Base-by-base conservation (phyloP, 2,888 invertebrate species). In the Brenthis hecate region DNA sequence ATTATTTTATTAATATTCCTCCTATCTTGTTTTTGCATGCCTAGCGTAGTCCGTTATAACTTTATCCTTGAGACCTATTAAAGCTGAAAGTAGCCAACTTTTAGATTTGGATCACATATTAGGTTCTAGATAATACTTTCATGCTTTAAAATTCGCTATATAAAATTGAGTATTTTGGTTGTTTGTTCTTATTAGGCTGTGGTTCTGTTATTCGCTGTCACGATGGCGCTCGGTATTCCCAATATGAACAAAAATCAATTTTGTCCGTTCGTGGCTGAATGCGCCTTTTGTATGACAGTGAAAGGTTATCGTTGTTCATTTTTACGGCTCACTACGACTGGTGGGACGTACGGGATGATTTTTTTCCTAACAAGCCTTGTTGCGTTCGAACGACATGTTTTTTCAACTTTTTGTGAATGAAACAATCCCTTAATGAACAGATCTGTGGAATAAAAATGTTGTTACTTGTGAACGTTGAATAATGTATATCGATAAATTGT, bases 271-370 rank as follows among this genome's bases (percentile, higher is more conserved):
- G 78, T 87, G 87, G 84, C 80, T 85, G 82, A 88, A 81, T 85
- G 88, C 78, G 78, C 78, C 87, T 85, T 90, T 91, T 90, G 90
- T 89, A 82, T 78, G 83, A 82, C 87, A 83, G 74, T 85, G 87
- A 87, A 91, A 89, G 88, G 89, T 88, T 88, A 89, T 89, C 87
- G 87, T 81, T 85, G 88, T 87, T 84, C 86, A 87, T 88, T 90
- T 89, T 89, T 86, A 90, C 85, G 87, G 85, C 81, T 85, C 86
- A 85, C 83, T 88, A 81, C 81, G 79, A 78, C 74, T 76, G 77
- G 75, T 72, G 71, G 78, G 81, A 64, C 75, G 73, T 75, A 75
- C 76, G 76, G 77, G 79, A 76, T 78, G 81, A 85, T 85, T 85
- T 86, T 62, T 84, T 82, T 82, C 82, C 84, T 83, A 85, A 86